Evolutionary conservation across 2,888 invertebrate species (phyloP), one percentile per base, ranked within the genome.

Genomic region (Tridacna crocea): DNA sequence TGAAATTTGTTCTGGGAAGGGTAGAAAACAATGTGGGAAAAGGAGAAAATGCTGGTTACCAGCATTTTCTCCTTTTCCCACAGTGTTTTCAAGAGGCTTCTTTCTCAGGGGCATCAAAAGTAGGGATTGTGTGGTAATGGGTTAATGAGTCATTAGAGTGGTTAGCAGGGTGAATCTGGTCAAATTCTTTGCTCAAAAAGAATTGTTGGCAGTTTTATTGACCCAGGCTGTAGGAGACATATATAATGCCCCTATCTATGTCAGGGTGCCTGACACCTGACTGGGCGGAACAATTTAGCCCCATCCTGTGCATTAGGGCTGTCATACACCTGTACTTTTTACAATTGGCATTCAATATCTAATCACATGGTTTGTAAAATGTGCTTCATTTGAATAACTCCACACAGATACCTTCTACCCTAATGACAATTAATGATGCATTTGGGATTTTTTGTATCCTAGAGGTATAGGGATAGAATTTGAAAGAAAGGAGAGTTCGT

Each of bases 181-280:
- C 27, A 11, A 26, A 63, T 63, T 63, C n/a, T 61, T 63, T 63
- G 27, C 63, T 26, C 15, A 19, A 55, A 55, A 55, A n/a, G 10
- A n/a, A 55, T 55, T 19, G 27, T 63, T 63, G 63, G 24, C 26
- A 63, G 63, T 19, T 63, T 63, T 63, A 63, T 63, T 63, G 26
- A 27, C 15, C 63, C 15, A 4, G 63, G 17, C 11, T 12, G 15
- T 10, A 26, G 27, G 26, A 24, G 27, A 24, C 63, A 66, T 46
- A 22, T 27, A 13, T 47, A 70, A 70, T 70, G 47, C 22, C 70
- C 70, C 24, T 70, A 70, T 70, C 51, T 70, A 70, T 70, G 70
- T 70, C 70, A 63, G 70, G 70, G 51, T 51, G 70, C 6, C 70
- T 70, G 70, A 51, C 70, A 70, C 51, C 51, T 70, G 70, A 22